Evolutionary conservation across 2,113 vertebrate species (phyloP).

Genomic region (Lampris megalopsis): DNA sequence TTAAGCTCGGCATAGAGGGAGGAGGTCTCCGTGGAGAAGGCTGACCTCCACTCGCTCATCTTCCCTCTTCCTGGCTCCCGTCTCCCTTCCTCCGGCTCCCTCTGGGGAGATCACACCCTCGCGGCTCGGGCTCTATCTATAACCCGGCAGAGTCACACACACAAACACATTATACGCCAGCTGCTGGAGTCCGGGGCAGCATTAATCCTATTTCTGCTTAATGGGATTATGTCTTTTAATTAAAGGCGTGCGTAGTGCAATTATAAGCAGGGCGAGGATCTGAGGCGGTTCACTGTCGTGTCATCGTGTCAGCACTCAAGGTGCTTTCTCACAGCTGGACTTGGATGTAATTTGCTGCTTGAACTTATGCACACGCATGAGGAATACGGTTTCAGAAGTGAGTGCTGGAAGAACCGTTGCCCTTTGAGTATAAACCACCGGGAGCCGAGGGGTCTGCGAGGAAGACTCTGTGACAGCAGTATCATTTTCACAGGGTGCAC

Average conservation of each 20-base stretch:
- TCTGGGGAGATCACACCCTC: slow-evolving; percentile 50
- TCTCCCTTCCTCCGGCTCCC: slow-evolving; percentile 20
- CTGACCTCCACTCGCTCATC: slow-evolving; percentile 26
- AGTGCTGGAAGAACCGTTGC: too few species aligned
- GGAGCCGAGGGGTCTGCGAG: too few species aligned
- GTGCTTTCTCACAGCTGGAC: slow-evolving; percentile 50
- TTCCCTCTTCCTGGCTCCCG: slow-evolving; percentile 14
- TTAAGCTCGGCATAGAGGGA: slow-evolving; percentile 59
- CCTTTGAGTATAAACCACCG: too few species aligned
- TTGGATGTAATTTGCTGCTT: slow-evolving; percentile 7
- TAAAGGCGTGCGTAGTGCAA: slow-evolving; percentile 80
- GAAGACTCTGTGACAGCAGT: too few species aligned
- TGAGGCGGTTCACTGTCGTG: slow-evolving; percentile 66
- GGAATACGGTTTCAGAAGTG: not conserved
- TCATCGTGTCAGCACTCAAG: slow-evolving; percentile 59
- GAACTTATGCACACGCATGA: not conserved
- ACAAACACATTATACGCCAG: slow-evolving; percentile 65
- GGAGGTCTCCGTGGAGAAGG: slow-evolving; percentile 50
- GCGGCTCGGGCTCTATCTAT: slow-evolving; percentile 61
- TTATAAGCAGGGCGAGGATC: slow-evolving; percentile 76
- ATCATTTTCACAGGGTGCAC: too few species aligned
- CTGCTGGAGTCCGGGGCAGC: slow-evolving; percentile 75
- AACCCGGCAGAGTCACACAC: slow-evolving; percentile 35
- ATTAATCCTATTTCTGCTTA: slow-evolving; percentile 84
- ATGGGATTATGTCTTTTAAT: slow-evolving; percentile 84